A percentile compares a stretch with the other conserved stretches of the same genome.
Evolutionary conservation across 2,797 vertebrate genomes (phyloP).

Genomic region (Falco berigora): DNA sequence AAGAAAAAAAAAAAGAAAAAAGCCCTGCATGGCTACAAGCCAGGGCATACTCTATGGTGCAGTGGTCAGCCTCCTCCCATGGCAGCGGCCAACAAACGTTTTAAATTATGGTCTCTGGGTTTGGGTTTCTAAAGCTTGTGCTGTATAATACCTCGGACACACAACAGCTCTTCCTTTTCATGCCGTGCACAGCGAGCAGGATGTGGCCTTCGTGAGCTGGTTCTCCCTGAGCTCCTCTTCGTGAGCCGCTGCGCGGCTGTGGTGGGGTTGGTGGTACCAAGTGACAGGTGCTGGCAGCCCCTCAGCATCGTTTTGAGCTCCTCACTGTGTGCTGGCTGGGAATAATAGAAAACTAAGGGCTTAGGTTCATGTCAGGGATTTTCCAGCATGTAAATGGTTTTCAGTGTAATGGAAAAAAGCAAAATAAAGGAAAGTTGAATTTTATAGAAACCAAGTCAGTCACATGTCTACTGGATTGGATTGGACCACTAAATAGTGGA

Average conservation of each 20-base stretch:
- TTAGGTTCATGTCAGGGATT: not conserved
- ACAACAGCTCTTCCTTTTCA: not conserved
- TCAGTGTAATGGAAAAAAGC: not conserved
- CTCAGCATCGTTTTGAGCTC: rapidly evolving
- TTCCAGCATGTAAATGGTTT: not conserved
- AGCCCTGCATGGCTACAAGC: not conserved
- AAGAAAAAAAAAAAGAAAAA: too few relatives aligned
- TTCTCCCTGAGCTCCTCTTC: not conserved
- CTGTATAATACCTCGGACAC: not conserved
- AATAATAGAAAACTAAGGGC: not conserved
- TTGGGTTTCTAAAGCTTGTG: not conserved
- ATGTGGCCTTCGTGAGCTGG: not conserved
- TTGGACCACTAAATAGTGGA: not conserved
- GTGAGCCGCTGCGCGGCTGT: rapidly evolving
- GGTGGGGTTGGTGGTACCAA: rapidly evolving
- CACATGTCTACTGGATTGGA: not conserved
- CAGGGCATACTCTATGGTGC: not conserved
- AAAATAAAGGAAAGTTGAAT: not conserved
- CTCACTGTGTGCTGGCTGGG: not conserved
- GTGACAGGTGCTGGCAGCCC: rapidly evolving
- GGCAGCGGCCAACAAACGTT: not conserved
- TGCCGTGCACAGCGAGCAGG: not conserved
- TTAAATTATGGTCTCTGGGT: not conserved
- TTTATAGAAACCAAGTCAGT: not conserved
- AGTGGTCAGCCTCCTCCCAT: not conserved